phyloP scores from a whole-genome alignment of 2,113 vertebrate genomes.

The Madoqua kirkii region DNA sequence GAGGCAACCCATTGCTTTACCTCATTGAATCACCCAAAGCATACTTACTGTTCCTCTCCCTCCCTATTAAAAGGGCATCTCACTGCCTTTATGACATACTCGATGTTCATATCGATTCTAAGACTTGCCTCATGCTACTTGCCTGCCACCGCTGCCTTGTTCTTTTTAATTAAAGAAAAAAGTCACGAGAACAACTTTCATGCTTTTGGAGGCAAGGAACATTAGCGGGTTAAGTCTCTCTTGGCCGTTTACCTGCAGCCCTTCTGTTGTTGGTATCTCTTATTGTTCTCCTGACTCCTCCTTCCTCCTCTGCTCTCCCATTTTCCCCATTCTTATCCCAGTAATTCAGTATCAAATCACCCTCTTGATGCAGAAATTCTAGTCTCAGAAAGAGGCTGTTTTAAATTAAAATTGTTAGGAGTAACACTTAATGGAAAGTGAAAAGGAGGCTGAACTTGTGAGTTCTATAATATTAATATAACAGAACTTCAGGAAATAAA shows the following conservation, averaged over 20 bases:
- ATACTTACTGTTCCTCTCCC: neutral
- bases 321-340: neutral
- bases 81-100: neutral
- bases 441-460: neutral
- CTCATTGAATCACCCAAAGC: neutral
- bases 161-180: neutral
- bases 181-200: neutral
- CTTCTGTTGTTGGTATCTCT: neutral
- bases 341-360: neutral
- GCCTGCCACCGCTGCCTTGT: neutral
- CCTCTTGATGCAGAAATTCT: neutral
- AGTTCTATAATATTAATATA: neutral
- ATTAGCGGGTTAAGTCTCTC: neutral
- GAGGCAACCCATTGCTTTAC: neutral
- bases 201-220: neutral
- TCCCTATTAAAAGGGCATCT: neutral
- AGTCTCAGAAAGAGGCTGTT: neutral
- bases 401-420: neutral
- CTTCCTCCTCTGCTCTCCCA: neutral
- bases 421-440: neutral
- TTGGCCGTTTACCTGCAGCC: neutral
- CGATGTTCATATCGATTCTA: neutral
- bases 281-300: neutral
- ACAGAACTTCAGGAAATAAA: neutral
- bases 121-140: neutral